These are phyloP conservation scores for Ianthella basta DNA, from an alignment of 37 sponge, comb jelly and placozoan species.

Conservation along the genomic window DNA sequence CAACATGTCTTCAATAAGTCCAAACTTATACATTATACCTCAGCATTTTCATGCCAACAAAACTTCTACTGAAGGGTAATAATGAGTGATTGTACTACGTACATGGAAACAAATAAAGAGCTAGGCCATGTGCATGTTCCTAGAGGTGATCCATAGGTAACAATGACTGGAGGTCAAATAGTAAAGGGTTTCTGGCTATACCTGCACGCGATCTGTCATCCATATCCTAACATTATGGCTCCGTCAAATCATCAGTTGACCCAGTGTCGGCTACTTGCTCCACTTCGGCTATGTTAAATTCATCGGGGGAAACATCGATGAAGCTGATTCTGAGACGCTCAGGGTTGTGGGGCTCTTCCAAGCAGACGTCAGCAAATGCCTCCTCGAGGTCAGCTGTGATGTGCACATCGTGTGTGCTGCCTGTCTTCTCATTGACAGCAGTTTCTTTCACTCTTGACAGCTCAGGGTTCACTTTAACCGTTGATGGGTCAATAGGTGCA, in stretches of 20 bases:
- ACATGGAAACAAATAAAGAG: too few species aligned
- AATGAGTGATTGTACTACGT: too few species aligned
- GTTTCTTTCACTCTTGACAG: constrained; percentile 26
- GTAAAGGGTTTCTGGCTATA: background rate
- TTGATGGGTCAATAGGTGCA: constrained; percentile 16
- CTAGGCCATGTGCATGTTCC: too few species aligned
- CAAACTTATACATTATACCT: too few species aligned
- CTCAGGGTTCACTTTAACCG: constrained; percentile 20
- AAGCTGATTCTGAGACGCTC: constrained; percentile 17
- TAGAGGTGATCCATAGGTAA: too few species aligned
- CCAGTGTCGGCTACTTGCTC: background rate
- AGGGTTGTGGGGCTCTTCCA: constrained; percentile 8
- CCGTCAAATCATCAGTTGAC: background rate
- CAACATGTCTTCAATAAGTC: too few species aligned
- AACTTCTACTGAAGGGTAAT: too few species aligned
- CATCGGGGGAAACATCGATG: constrained; percentile 7
- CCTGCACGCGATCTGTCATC: background rate
- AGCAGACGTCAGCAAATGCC: constrained; percentile 6
- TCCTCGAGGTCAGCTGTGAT: constrained; percentile 71
- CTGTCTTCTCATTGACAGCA: constrained; percentile 54
- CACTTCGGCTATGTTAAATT: constrained; percentile 4
- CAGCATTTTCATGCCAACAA: too few species aligned
- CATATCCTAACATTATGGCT: background rate
- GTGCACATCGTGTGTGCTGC: constrained; percentile 71
- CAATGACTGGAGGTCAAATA: background rate